Conservation (phyloP, 2,888 invertebrate genomes). For the Lysandra coridon region DNA sequence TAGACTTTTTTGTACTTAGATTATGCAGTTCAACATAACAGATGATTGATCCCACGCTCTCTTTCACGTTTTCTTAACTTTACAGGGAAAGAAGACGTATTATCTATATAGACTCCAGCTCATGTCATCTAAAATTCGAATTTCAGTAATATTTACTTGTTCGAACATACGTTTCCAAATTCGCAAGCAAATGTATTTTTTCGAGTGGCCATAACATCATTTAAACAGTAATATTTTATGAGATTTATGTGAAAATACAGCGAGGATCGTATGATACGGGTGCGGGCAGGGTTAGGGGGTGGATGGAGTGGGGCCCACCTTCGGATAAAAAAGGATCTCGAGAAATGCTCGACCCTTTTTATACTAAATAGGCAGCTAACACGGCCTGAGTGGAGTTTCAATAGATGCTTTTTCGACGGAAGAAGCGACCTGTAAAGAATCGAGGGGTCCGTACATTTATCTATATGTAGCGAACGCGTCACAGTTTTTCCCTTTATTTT, state of each 20-base stretch:
- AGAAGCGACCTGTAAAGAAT: constrained; percentile 78
- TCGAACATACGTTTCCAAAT: background rate
- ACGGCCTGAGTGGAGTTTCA: constrained; percentile 80
- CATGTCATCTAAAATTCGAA: no score
- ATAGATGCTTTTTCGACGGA: constrained; percentile 78
- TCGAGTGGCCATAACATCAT: constrained; percentile 15
- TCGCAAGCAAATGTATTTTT: constrained; percentile 8
- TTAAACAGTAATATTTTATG: constrained; percentile 23
- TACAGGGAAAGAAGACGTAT: background rate
- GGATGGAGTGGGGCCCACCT: constrained; percentile 56
- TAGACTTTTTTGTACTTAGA: constrained; percentile 36
- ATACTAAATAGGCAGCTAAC: constrained; percentile 81
- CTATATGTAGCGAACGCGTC: constrained; percentile 64
- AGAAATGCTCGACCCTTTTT: constrained; percentile 78
- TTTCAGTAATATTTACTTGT: background rate
- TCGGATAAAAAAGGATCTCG: constrained; percentile 76
- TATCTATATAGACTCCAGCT: background rate
- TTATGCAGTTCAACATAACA: background rate
- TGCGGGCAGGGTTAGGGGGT: constrained; percentile 37
- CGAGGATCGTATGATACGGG: constrained; percentile 33
- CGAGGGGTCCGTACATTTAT: constrained; percentile 64
- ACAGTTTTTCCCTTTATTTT: constrained; percentile 77
- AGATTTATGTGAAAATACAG: constrained; percentile 29
- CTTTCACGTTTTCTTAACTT: background rate
- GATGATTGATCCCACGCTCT: background rate